Evolutionary conservation across 2,797 vertebrate species (phyloP).

Genomic region (Leontocebus nigricollis): DNA sequence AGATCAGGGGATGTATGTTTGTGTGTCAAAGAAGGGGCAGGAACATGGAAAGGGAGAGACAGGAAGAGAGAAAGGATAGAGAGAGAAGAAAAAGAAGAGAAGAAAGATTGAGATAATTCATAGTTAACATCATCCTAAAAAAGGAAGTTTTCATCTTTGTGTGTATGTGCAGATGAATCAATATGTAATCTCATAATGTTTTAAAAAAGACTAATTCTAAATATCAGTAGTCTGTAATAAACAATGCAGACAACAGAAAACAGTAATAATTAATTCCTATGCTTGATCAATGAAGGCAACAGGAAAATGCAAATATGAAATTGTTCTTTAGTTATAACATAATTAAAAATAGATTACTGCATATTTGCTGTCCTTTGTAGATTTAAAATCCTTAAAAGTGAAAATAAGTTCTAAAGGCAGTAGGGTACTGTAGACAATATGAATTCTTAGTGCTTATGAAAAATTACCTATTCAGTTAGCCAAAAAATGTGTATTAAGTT

Average conservation of each 20-base stretch:
- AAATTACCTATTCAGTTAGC: not conserved
- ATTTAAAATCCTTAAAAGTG: conserved; percentile 46
- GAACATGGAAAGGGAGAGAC: not conserved
- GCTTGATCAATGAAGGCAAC: conserved; percentile 59
- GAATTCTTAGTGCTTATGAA: not conserved
- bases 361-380: conserved; percentile 41
- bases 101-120: not conserved
- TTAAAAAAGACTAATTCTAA: conserved; percentile 62
- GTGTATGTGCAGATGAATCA: not conserved
- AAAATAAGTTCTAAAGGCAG: conserved; percentile 48
- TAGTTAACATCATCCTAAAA: not conserved
- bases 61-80: not conserved
- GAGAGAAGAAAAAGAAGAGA: not conserved
- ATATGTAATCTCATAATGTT: conserved; percentile 43
- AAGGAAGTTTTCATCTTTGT: conserved; percentile 13
- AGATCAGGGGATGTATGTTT: not conserved
- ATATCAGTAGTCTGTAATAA: conserved; percentile 61
- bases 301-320: conserved; percentile 62
- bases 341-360: conserved; percentile 65
- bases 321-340: conserved; percentile 50
- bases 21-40: not conserved
- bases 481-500: not conserved
- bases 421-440: not conserved
- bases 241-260: conserved; percentile 46
- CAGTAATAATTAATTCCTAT: conserved; percentile 56